Percentiles rank a stretch among this genome's conserved stretches.
These are phyloP conservation scores for Artibeus jamaicensis DNA, from an alignment of 2,797 vertebrate species.

Conservation along the genomic window DNA sequence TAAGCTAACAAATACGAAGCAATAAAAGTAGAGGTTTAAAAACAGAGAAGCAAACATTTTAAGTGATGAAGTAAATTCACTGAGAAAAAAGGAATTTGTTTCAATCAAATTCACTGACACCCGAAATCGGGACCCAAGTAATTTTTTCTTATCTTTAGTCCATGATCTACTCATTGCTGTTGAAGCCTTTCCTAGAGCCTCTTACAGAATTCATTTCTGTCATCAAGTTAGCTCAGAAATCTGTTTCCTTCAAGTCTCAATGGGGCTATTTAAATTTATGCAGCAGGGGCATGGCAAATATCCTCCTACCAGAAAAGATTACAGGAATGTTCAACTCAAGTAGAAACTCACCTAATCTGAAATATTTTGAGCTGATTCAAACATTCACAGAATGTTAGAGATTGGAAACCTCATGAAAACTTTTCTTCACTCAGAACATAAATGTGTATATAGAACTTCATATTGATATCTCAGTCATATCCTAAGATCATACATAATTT, in stretches of 20 bases:
- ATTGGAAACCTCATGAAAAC: background rate
- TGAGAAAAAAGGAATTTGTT: background rate
- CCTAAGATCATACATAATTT: background rate
- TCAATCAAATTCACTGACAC: background rate
- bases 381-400: background rate
- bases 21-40: background rate
- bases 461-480: slow-evolving; percentile 1
- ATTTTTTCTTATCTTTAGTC: background rate
- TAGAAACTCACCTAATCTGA: background rate
- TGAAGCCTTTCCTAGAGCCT: background rate
- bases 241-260: background rate
- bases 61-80: background rate
- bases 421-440: background rate
- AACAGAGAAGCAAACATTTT: background rate
- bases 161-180: background rate
- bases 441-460: background rate
- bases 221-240: background rate
- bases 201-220: background rate
- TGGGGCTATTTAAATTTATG: background rate
- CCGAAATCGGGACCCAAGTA: background rate
- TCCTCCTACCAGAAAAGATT: background rate
- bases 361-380: background rate
- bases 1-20: background rate
- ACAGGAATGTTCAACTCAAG: background rate
- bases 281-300: background rate